phyloP scores from a whole-genome alignment of 2,797 vertebrate species.

The Cheracebus regulus region DNA sequence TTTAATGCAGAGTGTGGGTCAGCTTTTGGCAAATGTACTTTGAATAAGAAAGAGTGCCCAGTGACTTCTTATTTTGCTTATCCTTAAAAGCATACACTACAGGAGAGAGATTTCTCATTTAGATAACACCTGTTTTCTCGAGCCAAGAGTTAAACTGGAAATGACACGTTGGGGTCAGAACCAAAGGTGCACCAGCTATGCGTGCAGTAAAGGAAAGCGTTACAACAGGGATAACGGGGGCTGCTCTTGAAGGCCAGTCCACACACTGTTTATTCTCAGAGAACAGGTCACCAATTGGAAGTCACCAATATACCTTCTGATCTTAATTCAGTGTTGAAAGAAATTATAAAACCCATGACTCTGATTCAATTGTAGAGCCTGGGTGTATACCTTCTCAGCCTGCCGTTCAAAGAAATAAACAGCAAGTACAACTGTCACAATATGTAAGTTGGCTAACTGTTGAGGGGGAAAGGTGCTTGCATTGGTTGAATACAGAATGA shows the following conservation, averaged over 20 bases:
- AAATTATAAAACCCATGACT: background rate
- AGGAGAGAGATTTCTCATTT: slow-evolving; percentile 2
- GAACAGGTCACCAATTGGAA: background rate
- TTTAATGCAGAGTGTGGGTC: background rate
- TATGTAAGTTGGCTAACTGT: background rate
- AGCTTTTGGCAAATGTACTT: background rate
- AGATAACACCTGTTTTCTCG: background rate
- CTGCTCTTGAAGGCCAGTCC: background rate
- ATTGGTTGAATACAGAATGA: background rate
- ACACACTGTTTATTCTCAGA: background rate
- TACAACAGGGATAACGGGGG: background rate
- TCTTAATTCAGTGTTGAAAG: background rate
- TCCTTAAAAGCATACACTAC: background rate
- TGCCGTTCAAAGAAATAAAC: background rate
- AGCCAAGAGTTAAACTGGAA: background rate
- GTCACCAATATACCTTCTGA: background rate
- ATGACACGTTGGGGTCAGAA: background rate
- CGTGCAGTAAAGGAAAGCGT: background rate
- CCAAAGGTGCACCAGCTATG: background rate
- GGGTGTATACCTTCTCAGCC: background rate
- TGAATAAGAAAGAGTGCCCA: background rate
- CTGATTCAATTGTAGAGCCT: background rate
- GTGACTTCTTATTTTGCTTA: background rate
- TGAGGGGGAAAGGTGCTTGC: background rate
- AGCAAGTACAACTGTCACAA: background rate